Base-by-base conservation (phyloP, 1,140 invertebrate species). In the Trichonephila clavipes region DNA sequence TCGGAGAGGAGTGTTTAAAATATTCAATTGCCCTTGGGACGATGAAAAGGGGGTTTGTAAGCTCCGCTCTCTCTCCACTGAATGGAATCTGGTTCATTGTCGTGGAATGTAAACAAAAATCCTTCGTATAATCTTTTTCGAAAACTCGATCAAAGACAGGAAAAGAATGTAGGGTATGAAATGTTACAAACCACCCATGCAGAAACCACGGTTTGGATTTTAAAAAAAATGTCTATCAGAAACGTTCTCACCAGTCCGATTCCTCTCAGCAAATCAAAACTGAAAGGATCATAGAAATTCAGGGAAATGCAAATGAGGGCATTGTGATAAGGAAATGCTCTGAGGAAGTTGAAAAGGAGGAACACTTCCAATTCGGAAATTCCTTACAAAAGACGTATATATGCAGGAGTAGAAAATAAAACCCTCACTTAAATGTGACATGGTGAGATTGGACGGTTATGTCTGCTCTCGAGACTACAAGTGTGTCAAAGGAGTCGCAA, bases 301-400 rank as follows among this genome's bases (percentile, higher is more conserved):
- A n/a, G 58, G 82, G 82, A 59, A 83, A 83, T 83, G 82, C 28
- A 83, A 87, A 87, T 87, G 85, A 87, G 59, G 28, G 58, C 58
- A 87, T 87, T 87, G 58, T 62, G 61, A 87, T 87, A 87, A 87
- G 85, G 58, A 58, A 87, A 87, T 62, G 28, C 51, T 61, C 61
- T 64, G 18, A 59, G 58, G 85, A 64, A 87, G 61, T 61, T 61
- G 85, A 64, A 87, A 62, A 28, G 85, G 61, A 87, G 59, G n/a
- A 62, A 64, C 85, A 87, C 64, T 87, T 86, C 83, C 83, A 86
- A 61, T 86, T 87, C 85, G 85, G 85, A 87, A 87, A 87, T 87
- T 34, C 61, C 21, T 28, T 24, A 83, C 82, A 83, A 83, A 83
- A 59, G 82, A 14, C 69, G 69, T n/a, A n/a, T n/a, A n/a, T 77